Percentiles rank a stretch among this genome's conserved stretches.
These are phyloP conservation scores for Sebastes variabilis DNA, from an alignment of 2,797 vertebrate genomes.

Conservation along the genomic window DNA sequence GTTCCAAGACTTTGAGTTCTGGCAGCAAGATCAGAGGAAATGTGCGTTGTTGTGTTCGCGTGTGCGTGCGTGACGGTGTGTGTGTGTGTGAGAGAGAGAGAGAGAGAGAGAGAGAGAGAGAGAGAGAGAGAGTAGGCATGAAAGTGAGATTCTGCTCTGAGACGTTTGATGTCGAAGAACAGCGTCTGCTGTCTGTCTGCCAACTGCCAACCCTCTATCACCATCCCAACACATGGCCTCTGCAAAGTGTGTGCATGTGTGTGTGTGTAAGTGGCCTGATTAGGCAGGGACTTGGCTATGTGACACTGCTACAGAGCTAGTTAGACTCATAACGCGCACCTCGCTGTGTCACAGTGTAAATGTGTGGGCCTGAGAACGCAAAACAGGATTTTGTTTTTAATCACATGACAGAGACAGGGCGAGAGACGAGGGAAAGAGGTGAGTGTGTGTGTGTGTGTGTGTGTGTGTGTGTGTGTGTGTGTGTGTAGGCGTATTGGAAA, in stretches of 20 bases:
- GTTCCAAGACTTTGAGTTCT: conserved; percentile 74
- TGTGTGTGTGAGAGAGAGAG: conserved; percentile 11
- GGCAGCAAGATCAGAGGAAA: conserved; percentile 80
- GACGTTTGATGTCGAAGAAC: conserved; percentile 85
- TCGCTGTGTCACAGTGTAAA: conserved; percentile 59
- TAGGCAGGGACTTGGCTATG: conserved; percentile 68
- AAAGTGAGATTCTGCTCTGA: conserved; percentile 80
- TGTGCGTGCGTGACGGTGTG: conserved; percentile 16
- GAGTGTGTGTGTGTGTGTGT: background rate
- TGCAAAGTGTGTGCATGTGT: conserved; percentile 42
- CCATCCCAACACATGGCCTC: conserved; percentile 84
- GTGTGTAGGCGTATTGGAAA: conserved; percentile 55
- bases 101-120: conserved; percentile 10
- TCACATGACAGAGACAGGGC: conserved; percentile 52
- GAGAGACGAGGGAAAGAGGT: conserved; percentile 46
- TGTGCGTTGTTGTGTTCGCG: conserved; percentile 66
- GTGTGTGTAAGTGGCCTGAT: conserved; percentile 72
- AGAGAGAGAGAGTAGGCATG: conserved; percentile 72
- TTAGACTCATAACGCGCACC: conserved; percentile 64
- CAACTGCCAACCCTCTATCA: conserved; percentile 83
- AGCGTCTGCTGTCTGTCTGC: conserved; percentile 83
- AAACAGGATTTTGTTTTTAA: conserved; percentile 70
- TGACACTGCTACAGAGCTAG: conserved; percentile 70
- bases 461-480: background rate
- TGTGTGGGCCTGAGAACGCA: conserved; percentile 63